Evolutionary conservation across 2,113 vertebrate genomes (phyloP).

Genomic region (Urocolius indicus): DNA sequence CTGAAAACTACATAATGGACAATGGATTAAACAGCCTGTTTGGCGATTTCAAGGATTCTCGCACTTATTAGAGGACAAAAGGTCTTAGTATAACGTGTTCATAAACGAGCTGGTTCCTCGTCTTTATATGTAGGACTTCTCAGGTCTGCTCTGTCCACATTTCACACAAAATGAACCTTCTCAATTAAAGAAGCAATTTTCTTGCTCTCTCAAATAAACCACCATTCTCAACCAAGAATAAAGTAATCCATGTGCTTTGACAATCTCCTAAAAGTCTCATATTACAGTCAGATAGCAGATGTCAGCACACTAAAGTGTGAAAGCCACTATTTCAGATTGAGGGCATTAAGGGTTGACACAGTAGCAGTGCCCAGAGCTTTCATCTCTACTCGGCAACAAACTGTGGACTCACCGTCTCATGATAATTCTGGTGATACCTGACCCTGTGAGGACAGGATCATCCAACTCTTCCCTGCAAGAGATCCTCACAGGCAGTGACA

Average conservation of each 20-base stretch:
- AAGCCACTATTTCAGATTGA: background rate
- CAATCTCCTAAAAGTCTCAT: background rate
- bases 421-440: background rate
- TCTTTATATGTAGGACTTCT: background rate
- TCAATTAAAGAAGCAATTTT: background rate
- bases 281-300: background rate
- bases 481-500: background rate
- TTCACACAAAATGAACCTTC: background rate
- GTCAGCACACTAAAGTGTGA: fast-evolving
- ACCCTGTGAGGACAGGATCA: background rate
- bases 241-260: background rate
- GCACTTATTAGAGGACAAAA: background rate
- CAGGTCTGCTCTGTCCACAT: background rate
- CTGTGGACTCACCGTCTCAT: background rate
- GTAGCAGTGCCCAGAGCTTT: background rate
- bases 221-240: background rate
- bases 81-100: background rate
- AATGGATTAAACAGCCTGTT: background rate
- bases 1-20: background rate
- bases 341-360: background rate
- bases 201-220: background rate
- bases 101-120: background rate
- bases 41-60: background rate
- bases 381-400: background rate
- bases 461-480: background rate